Conservation (phyloP, 2,888 invertebrate species). For the Andrena bicolor region DNA sequence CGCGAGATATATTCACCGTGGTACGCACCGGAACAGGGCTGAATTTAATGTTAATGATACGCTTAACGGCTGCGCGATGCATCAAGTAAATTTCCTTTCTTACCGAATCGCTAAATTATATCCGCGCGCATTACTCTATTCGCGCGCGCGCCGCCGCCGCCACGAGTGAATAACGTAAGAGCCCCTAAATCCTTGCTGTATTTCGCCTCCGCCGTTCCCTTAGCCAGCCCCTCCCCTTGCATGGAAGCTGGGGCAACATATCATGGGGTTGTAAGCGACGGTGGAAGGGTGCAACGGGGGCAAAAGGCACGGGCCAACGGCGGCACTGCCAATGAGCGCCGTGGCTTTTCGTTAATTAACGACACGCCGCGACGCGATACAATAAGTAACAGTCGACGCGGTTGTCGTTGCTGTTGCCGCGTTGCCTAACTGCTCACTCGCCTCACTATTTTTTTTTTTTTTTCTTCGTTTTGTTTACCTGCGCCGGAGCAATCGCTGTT, state of each 20-base stretch:
- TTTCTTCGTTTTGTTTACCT: constrained; percentile 4
- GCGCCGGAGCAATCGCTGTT: constrained; percentile 1
- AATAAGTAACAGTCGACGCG: constrained; percentile 55
- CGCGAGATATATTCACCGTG: constrained; percentile 36
- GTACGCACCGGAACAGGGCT: constrained; percentile 44
- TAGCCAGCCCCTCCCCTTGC: constrained; percentile 4
- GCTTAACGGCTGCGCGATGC: constrained; percentile 58
- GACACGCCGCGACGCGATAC: constrained; percentile 40
- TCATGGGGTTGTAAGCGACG: constrained; percentile 45
- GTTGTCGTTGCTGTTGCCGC: constrained; percentile 30
- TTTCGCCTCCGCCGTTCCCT: constrained; percentile 39
- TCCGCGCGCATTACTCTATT: constrained; percentile 51
- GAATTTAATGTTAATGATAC: constrained; percentile 64
- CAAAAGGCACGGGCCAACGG: not conserved
- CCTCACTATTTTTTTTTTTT: constrained; percentile 50
- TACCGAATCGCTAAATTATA: constrained; percentile 63
- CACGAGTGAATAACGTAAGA: constrained; percentile 57
- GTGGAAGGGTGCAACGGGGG: not conserved
- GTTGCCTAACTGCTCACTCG: constrained; percentile 35
- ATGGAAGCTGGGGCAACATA: constrained; percentile 48
- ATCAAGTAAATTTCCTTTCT: constrained; percentile 64
- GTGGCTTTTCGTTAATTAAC: constrained; percentile 68
- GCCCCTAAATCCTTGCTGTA: constrained; percentile 62
- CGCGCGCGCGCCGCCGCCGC: constrained; percentile 29
- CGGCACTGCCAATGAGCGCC: constrained; percentile 42